Evolutionary conservation across 1,140 invertebrate genomes (phyloP).

Genomic region (Drosophila parvula): DNA sequence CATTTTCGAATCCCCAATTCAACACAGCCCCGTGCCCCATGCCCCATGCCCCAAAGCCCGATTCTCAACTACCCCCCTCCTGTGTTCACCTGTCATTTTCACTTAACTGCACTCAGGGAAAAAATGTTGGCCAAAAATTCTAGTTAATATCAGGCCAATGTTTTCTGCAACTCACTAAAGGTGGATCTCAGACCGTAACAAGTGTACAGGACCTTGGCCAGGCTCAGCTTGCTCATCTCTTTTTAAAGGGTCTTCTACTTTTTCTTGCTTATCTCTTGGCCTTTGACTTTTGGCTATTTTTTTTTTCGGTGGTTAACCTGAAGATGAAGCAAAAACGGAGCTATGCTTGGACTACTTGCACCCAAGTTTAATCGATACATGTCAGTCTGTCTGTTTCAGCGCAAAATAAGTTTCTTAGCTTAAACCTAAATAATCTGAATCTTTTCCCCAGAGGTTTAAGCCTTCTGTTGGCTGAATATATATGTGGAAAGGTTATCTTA

Average conservation of each 20-base stretch:
- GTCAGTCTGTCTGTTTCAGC: constrained; percentile 12
- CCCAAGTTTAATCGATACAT: constrained; percentile 9
- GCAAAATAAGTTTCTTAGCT: not conserved
- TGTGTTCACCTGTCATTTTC: constrained; percentile 33
- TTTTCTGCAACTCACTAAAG: not conserved
- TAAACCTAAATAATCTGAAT: constrained; percentile 4
- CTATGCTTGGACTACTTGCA: not conserved
- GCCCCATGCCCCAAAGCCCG: not conserved
- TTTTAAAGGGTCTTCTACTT: not conserved
- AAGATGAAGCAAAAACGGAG: constrained; percentile 3
- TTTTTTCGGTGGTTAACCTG: constrained; percentile 2
- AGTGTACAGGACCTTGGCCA: constrained; percentile 6
- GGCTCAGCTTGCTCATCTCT: constrained; percentile 1
- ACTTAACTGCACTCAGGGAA: constrained; percentile 44
- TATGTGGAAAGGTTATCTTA: not conserved
- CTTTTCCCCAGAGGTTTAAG: not conserved
- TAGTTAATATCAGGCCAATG: not conserved
- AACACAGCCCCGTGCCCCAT: constrained; percentile 1
- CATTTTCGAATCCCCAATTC: constrained; percentile 32
- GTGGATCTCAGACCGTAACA: not conserved
- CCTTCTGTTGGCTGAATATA: not conserved
- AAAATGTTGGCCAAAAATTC: constrained; percentile 28
- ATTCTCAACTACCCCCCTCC: not conserved
- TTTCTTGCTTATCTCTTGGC: not conserved
- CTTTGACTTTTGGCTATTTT: not conserved